A percentile compares a stretch with the other conserved stretches of the same genome.
Conservation (phyloP, 2,113 vertebrate genomes). For the Phalacrocorax pelagicus region DNA sequence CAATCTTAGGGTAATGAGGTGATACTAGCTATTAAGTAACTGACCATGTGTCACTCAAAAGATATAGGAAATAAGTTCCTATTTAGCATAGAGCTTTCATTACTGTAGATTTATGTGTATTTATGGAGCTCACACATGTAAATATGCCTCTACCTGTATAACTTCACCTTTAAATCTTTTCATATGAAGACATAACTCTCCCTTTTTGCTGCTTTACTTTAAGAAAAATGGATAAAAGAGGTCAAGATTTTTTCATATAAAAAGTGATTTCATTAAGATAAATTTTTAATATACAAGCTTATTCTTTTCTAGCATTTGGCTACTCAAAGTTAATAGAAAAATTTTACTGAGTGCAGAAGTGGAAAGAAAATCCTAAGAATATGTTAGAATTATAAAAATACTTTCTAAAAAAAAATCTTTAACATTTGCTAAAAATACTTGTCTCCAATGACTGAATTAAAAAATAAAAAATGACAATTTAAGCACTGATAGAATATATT, state of each 20-base stretch:
- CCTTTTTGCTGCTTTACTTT: fast-evolving
- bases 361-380: background rate
- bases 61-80: background rate
- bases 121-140: background rate
- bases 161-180: background rate
- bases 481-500: background rate
- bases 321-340: background rate
- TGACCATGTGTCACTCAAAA: background rate
- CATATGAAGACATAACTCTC: background rate
- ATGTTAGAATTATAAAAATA: background rate
- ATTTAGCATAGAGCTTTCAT: background rate
- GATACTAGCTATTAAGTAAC: background rate
- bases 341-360: background rate
- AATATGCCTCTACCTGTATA: background rate
- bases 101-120: background rate
- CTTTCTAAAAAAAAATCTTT: background rate
- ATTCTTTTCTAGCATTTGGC: background rate
- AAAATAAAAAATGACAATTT: background rate
- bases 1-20: background rate
- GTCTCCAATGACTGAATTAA: background rate
- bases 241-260: background rate
- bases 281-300: background rate
- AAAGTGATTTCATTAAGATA: background rate
- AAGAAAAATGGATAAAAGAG: background rate
- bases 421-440: background rate